Evolutionary conservation across 2,888 invertebrate genomes (phyloP).

Genomic region (Eudemis profundana): DNA sequence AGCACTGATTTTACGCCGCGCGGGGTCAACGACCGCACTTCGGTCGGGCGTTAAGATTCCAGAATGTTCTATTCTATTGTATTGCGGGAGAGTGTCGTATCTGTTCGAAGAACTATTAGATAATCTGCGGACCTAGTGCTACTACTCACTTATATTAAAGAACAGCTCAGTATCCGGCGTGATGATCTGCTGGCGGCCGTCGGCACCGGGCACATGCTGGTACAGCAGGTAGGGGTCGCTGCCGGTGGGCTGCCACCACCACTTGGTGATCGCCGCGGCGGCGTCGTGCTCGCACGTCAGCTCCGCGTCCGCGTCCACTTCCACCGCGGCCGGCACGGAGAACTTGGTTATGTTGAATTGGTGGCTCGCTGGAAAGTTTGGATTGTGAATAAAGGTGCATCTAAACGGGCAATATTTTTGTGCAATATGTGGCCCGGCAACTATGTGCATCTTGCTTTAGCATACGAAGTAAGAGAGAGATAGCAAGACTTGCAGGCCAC

Average conservation of each 20-base stretch:
- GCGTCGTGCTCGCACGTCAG: constrained; percentile 30
- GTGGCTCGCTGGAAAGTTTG: constrained; percentile 62
- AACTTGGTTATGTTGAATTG: constrained; percentile 71
- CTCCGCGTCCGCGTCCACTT: constrained; percentile 58
- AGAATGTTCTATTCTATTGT: too few relatives aligned
- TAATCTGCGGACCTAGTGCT: background rate
- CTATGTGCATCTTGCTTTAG: too few relatives aligned
- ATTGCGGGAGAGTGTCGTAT: too few relatives aligned
- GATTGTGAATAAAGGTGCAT: background rate
- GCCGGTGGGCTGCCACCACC: constrained; percentile 12
- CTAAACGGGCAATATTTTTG: too few relatives aligned
- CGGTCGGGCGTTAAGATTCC: too few relatives aligned
- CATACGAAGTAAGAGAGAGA: too few relatives aligned
- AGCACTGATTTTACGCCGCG: too few relatives aligned
- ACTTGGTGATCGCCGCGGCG: background rate
- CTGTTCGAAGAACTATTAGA: background rate
- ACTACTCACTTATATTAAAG: constrained; percentile 30
- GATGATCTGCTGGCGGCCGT: background rate
- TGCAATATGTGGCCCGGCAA: too few relatives aligned
- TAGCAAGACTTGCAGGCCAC: too few relatives aligned
- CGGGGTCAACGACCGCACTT: too few relatives aligned
- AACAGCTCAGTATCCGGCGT: constrained; percentile 1
- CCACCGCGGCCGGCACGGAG: constrained; percentile 63
- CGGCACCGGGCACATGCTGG: background rate
- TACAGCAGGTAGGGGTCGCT: background rate